Percentiles rank a stretch among this genome's conserved stretches.
phyloP scores from a whole-genome alignment of 2,888 invertebrate species.

The Synanthedon vespiformis region DNA sequence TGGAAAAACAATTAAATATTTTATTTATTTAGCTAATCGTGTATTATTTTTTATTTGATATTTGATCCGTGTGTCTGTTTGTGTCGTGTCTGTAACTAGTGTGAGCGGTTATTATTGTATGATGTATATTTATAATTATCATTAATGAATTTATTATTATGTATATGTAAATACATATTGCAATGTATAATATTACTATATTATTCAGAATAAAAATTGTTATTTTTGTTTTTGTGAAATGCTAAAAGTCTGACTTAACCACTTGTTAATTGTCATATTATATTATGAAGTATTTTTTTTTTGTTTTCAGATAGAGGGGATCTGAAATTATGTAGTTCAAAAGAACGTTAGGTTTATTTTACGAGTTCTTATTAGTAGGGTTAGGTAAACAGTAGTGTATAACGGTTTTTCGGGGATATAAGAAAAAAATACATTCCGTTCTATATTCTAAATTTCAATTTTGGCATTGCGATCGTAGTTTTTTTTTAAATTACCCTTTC shows the following conservation, averaged over 20 bases:
- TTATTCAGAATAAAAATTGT: conserved; percentile 55
- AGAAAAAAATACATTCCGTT: conserved; percentile 59
- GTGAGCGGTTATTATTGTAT: conserved; percentile 32
- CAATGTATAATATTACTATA: conserved; percentile 62
- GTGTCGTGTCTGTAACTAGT: conserved; percentile 15
- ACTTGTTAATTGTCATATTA: conserved; percentile 51
- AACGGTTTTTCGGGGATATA: conserved; percentile 45
- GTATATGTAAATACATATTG: conserved; percentile 68
- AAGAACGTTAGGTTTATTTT: conserved; percentile 43
- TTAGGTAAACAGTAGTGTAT: conserved; percentile 38
- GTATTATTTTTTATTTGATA: too few relatives aligned
- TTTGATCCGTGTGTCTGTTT: not conserved
- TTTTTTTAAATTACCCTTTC: conserved; percentile 6
- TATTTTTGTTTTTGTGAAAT: conserved; percentile 57
- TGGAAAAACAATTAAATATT: too few relatives aligned
- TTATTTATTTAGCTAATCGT: too few relatives aligned
- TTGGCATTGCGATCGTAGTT: conserved; percentile 26
- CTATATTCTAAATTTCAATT: conserved; percentile 37
- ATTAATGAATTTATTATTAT: conserved; percentile 55
- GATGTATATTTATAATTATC: conserved; percentile 63
- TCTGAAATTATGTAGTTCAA: conserved; percentile 54
- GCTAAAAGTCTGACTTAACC: conserved; percentile 68
- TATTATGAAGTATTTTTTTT: conserved; percentile 17
- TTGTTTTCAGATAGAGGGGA: conserved; percentile 41
- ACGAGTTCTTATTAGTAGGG: conserved; percentile 36